A percentile compares a stretch with the other conserved stretches of the same genome.
phyloP scores from a whole-genome alignment of 2,113 vertebrate species.

The Oostethus manadensis region DNA sequence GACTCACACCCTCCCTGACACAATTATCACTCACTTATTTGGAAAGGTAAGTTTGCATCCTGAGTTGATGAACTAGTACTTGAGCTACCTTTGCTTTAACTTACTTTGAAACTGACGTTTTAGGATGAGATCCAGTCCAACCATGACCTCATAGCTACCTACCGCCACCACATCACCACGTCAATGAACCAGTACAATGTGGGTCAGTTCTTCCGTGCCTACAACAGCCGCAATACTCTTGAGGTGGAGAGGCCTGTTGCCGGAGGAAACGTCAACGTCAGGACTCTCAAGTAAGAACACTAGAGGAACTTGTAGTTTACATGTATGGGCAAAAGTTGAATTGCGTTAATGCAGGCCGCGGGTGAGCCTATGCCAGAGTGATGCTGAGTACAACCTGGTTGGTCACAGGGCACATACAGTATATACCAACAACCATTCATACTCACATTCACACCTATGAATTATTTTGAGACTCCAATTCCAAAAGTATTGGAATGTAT shows the following conservation, averaged over 20 bases:
- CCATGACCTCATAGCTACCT: constrained; percentile 83
- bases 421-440: no score
- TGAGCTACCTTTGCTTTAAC: not conserved
- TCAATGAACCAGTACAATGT: constrained; percentile 89
- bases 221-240: constrained; percentile 83
- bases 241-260: constrained; percentile 84
- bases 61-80: not conserved
- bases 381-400: no score
- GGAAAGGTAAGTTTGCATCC: constrained; percentile 75
- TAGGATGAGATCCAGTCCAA: constrained; percentile 90
- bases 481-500: no score
- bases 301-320: not conserved
- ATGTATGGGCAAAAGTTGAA: not conserved
- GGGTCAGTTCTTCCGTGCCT: constrained; percentile 85
- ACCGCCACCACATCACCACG: constrained; percentile 84
- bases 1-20: constrained; percentile 85
- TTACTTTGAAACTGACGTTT: constrained; percentile 17
- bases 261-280: constrained; percentile 67
- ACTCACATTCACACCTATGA: no score
- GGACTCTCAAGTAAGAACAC: constrained; percentile 76
- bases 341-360: no score
- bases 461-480: no score
- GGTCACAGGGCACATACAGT: no score
- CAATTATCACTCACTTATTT: constrained; percentile 87
- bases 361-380: no score